Conservation (phyloP, 53 echinoderm and acorn worm genomes). For the Zoroaster sp. region DNA sequence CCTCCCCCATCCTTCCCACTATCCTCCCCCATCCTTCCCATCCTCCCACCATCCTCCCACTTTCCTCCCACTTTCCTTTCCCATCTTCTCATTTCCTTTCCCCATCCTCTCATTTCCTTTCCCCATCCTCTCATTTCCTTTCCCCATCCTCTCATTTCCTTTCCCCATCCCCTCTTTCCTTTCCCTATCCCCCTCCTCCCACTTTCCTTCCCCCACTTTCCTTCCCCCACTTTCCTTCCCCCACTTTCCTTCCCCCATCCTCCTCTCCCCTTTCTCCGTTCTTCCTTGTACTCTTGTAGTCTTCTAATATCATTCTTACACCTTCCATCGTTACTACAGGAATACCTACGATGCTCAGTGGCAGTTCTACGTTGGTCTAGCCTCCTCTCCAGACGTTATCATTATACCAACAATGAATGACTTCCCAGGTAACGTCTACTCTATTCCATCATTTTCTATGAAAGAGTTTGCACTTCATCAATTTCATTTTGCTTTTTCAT, state of each 20-base stretch:
- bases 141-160: neutral
- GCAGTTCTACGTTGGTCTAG: conserved; percentile 69
- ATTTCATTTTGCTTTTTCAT: neutral
- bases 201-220: neutral
- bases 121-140: neutral
- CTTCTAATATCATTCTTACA: too few species aligned
- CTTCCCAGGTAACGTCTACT: conserved; percentile 73
- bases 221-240: neutral
- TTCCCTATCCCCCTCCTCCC: neutral
- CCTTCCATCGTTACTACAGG: conserved; percentile 3
- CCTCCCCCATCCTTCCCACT: neutral
- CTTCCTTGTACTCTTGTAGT: too few species aligned
- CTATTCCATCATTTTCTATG: neutral
- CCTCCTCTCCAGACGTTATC: conserved; percentile 70
- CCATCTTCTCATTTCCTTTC: too few species aligned
- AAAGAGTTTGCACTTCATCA: neutral
- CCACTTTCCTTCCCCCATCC: neutral
- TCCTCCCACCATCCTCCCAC: neutral
- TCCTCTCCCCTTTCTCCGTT: neutral
- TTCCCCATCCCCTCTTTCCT: neutral
- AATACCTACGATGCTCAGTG: conserved; percentile 80
- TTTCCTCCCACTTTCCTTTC: neutral
- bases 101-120: neutral
- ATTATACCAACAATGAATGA: conserved; percentile 92
- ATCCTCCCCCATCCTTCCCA: neutral